Evolutionary conservation across 2,797 vertebrate genomes (phyloP).

Genomic region (Hypotaenidia okinawae): DNA sequence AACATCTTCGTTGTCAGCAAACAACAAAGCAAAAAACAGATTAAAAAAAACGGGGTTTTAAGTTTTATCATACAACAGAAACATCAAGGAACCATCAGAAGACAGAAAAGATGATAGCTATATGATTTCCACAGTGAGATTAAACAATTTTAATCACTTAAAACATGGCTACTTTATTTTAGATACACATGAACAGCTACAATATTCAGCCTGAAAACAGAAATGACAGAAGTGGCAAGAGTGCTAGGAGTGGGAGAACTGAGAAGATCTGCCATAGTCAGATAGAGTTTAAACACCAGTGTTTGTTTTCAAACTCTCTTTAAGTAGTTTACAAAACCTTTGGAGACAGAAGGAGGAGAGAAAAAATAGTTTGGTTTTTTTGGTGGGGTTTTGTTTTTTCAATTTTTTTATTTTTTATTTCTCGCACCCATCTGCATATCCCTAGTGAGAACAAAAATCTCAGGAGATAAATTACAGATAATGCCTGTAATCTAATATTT

Average conservation of each 20-base stretch:
- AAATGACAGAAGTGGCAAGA: background rate
- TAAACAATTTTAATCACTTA: constrained; percentile 45
- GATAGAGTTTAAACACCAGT: background rate
- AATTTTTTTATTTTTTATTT: background rate
- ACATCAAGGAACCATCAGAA: background rate
- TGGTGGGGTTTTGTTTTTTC: too few relatives aligned
- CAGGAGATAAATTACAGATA: constrained; percentile 3
- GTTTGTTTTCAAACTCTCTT: background rate
- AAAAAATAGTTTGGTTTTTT: background rate
- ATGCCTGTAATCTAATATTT: background rate
- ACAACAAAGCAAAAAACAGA: background rate
- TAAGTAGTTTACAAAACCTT: background rate
- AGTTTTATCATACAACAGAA: background rate
- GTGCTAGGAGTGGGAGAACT: background rate
- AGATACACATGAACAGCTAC: constrained; percentile 6
- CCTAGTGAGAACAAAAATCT: constrained; percentile 35
- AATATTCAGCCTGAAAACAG: background rate
- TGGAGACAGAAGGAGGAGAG: background rate
- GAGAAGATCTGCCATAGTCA: background rate
- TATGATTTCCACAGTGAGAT: constrained; percentile 55
- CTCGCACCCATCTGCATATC: background rate
- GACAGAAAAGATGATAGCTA: constrained; percentile 17
- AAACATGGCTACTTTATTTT: constrained; percentile 32
- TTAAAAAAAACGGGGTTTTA: background rate
- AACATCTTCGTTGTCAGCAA: background rate